Evolutionary conservation across 2,888 invertebrate genomes (phyloP).

Genomic region (Tetropium fuscum): DNA sequence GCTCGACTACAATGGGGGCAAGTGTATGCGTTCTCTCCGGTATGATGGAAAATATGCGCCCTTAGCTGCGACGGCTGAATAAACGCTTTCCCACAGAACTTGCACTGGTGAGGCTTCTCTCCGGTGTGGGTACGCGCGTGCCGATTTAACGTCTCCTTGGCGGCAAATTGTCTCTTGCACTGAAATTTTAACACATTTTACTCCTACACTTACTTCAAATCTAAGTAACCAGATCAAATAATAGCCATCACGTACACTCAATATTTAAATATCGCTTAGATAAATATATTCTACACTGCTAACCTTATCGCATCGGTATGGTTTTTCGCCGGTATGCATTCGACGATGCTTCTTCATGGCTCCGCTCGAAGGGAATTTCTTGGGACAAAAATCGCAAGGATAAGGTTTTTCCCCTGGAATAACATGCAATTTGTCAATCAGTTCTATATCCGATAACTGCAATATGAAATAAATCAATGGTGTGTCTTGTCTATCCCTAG

Average conservation of each 20-base stretch:
- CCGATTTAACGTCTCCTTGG: conserved; percentile 78
- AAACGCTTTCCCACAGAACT: conserved; percentile 81
- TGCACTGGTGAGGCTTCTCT: conserved; percentile 73
- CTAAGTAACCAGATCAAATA: no score
- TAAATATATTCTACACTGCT: no score
- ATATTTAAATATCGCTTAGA: no score
- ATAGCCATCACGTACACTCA: no score
- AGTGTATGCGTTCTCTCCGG: conserved; percentile 75
- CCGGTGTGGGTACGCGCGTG: conserved; percentile 68
- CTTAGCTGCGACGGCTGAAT: conserved; percentile 84
- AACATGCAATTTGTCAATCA: conserved; percentile 8
- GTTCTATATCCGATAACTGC: no score
- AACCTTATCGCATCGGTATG: conserved; percentile 71
- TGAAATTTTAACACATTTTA: conserved; percentile 63
- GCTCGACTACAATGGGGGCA: conserved; percentile 72
- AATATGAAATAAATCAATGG: no score
- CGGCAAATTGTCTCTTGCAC: conserved; percentile 83
- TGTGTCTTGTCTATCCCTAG: no score
- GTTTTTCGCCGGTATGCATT: conserved; percentile 68
- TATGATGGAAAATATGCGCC: conserved; percentile 83
- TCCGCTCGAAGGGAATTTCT: conserved; percentile 78
- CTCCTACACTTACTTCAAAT: background rate
- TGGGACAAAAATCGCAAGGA: conserved; percentile 80
- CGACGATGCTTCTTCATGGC: conserved; percentile 81
- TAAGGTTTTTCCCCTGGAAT: conserved; percentile 69